A percentile compares a stretch with the other conserved stretches of the same genome.
These are phyloP conservation scores for Catostylus mosaicus DNA, from an alignment of 30 jellyfish, hydroid and myxozoan genomes.

Conservation along the genomic window DNA sequence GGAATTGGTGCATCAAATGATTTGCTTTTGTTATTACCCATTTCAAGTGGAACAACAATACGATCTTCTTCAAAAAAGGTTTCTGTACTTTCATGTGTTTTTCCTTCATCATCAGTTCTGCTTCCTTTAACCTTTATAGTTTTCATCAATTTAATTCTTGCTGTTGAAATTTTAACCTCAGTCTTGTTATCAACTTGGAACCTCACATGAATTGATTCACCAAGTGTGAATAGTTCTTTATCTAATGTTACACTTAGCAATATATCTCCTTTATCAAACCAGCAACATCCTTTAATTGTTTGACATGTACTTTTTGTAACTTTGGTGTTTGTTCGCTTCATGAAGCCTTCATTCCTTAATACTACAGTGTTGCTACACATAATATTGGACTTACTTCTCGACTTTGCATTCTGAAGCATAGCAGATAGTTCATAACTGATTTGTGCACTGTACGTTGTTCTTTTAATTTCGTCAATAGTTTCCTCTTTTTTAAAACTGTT, in stretches of 20 bases:
- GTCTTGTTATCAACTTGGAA: slow-evolving; percentile 48
- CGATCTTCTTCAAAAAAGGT: slow-evolving; percentile 26
- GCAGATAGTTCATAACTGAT: slow-evolving; percentile 37
- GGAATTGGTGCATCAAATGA: slow-evolving; percentile 5
- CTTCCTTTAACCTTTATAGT: slow-evolving; percentile 26
- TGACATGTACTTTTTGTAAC: not conserved
- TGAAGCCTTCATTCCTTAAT: slow-evolving; percentile 31
- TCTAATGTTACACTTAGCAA: slow-evolving; percentile 24
- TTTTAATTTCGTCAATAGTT: slow-evolving; percentile 42
- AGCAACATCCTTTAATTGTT: slow-evolving; percentile 26
- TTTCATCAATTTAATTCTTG: slow-evolving; percentile 30
- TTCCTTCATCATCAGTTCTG: slow-evolving; percentile 9
- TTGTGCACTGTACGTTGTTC: slow-evolving; percentile 46
- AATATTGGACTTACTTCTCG: not conserved
- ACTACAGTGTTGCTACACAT: not conserved
- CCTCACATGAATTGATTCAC: slow-evolving; percentile 51
- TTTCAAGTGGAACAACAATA: slow-evolving; percentile 20
- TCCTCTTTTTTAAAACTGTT: slow-evolving; percentile 36
- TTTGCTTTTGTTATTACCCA: slow-evolving; percentile 21
- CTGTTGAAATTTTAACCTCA: slow-evolving; percentile 7
- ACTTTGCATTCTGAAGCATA: slow-evolving; percentile 5
- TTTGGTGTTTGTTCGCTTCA: not conserved
- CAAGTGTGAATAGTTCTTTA: slow-evolving; percentile 42
- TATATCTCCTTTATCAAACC: slow-evolving; percentile 56
- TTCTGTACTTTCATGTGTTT: slow-evolving; percentile 1